Evolutionary conservation across 2,888 invertebrate species (phyloP), one percentile per base, ranked within the genome.

Genomic region (Rhagonycha lutea): DNA sequence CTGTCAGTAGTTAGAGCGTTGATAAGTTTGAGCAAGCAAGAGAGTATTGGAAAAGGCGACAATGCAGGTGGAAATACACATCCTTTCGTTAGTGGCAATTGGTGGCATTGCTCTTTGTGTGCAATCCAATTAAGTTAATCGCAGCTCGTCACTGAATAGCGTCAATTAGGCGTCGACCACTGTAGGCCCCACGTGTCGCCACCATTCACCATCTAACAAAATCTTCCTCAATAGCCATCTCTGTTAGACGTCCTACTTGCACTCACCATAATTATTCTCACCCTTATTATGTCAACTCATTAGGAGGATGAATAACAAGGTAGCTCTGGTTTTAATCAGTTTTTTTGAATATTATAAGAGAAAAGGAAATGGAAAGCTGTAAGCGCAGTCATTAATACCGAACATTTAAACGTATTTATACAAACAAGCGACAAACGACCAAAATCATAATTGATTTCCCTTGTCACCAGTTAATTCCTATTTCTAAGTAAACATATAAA

Each of bases 71-170:
- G 71, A 63, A 80, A 80, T 81, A 83, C 84, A 81, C 83, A 83
- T 81, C 79, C 81, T 83, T 82, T 79, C 84, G 82, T 84, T 84
- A 86, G 84, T 85, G 84, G 80, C 83, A 84, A 84, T 85, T 83
- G 85, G 82, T 80, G 82, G 82, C 82, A 80, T 80, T 80, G 84
- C 83, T 83, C 84, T 85, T 86, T 85, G 84, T 85, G 84, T 83
- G 82, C 85, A 82, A 86, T 86, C 85, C 86, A 86, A 86, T 86
- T 86, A 86, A 85, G 81, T 86, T 86, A 86, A 86, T 86, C 86
- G 86, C 83, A 82, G 84, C 83, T 84, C 84, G 84, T 84, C 85
- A 83, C 81, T 86, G 86, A 86, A 86, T 86, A 82, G 86, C 85
- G 84, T 85, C 86, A 86, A 86, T 86, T 86, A 86, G 86, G 83